Evolutionary conservation across 2,797 vertebrate species (phyloP).

Genomic region (Anas capensis): DNA sequence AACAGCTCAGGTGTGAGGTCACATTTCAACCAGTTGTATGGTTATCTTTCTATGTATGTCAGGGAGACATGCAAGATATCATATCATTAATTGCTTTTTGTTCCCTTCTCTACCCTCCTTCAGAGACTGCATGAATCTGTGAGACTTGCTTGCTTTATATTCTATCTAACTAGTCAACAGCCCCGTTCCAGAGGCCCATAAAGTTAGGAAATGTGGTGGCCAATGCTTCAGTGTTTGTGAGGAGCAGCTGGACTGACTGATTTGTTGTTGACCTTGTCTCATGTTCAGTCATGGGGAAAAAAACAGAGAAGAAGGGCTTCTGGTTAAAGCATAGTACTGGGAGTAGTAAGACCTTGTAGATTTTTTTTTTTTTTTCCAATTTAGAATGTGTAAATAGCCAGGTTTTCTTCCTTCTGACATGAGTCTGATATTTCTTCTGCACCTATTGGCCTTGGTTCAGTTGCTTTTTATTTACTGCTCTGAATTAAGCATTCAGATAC

Average conservation of each 20-base stretch:
- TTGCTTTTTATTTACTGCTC: background rate
- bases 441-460: background rate
- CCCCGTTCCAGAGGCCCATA: background rate
- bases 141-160: background rate
- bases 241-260: fast-evolving
- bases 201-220: background rate
- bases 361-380: background rate
- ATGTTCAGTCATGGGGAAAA: background rate
- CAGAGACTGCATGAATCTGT: background rate
- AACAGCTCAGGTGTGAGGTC: background rate
- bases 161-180: background rate
- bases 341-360: background rate
- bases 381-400: background rate
- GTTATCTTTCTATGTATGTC: background rate
- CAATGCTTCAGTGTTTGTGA: background rate
- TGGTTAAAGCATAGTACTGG: background rate
- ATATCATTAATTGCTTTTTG: background rate
- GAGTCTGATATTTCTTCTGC: background rate
- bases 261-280: background rate
- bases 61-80: background rate
- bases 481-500: background rate
- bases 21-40: background rate
- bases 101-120: background rate
- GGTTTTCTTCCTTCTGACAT: background rate
- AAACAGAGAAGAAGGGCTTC: background rate